Conservation (phyloP, 2,113 vertebrate genomes). For the Thunnus thynnus region DNA sequence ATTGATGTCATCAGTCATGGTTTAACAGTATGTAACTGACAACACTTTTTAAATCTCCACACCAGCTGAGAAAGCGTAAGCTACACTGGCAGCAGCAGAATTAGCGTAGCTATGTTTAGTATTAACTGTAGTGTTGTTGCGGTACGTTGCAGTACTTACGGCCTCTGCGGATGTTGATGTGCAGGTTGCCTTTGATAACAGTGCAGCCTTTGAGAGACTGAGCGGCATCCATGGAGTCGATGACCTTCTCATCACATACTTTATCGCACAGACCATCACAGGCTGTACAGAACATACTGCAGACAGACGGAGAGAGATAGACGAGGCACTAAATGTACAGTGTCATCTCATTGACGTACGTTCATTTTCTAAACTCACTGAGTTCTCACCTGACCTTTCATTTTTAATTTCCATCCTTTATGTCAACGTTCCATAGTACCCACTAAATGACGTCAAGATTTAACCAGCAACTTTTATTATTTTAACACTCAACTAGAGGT, state of each 20-base stretch:
- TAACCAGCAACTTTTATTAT: conserved; percentile 1
- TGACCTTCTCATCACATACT: conserved; percentile 92
- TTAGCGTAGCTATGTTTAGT: background rate
- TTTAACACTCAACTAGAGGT: background rate
- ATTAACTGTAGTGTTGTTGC: background rate
- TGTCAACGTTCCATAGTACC: background rate
- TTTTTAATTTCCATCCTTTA: conserved; percentile 7
- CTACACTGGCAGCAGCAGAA: background rate
- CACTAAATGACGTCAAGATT: background rate
- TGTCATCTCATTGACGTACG: background rate
- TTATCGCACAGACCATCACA: conserved; percentile 97
- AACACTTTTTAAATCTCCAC: background rate
- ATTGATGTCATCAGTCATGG: background rate
- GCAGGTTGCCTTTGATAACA: conserved; percentile 94
- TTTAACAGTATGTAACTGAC: background rate
- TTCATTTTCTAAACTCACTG: background rate
- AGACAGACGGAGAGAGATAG: conserved; percentile 31
- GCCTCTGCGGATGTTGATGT: conserved; percentile 97
- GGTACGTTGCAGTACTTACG: conserved; percentile 88
- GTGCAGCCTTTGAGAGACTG: conserved; percentile 97
- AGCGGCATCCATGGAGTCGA: conserved; percentile 95
- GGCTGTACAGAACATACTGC: conserved; percentile 94
- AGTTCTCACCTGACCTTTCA: conserved; percentile 15
- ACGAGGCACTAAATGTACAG: conserved; percentile 19
- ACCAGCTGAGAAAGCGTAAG: background rate